Base-by-base conservation (phyloP, 2,113 vertebrate species). In the Passer domesticus region DNA sequence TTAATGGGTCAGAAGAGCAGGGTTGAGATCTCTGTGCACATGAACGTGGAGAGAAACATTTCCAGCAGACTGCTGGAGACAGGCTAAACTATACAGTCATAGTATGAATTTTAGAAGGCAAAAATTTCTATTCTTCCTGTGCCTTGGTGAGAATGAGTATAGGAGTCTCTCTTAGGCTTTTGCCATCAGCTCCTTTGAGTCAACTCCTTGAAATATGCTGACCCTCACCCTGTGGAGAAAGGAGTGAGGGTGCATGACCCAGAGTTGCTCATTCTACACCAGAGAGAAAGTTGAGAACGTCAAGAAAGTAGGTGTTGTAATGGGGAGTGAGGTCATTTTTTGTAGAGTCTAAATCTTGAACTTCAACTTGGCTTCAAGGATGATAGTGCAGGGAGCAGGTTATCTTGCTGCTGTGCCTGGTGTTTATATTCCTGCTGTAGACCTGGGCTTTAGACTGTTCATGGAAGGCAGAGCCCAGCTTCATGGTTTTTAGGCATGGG, bases 241-340 rank as follows among this genome's bases (percentile, higher is more conserved):
- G 3, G 16, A 69, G 8, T 41, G 15, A 59, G 25, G 15, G 4
- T 28, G 17, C 0, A 1, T 49, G 37, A 88, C 11, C 9, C 1
- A 1, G 1, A 2, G 28, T 1, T 70, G 11, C 39, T 75, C 12
- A 13, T 85, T 58, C 47, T 63, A 19, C 10, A 15, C 12, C 24
- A 60, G 33, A 66, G 19, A 76, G 39, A 41, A 41, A 41, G 39
- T 41, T 11, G 12, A 13, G 8, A 58, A 74, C 56, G 35, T 41
- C 62, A 43, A 12, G 22, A 70, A 85, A 19, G 25, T 12, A 52
- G 13, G 16, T n/a, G 33, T 11, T 73, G 16, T 20, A 62, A 47
- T 0, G 0, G 62, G 35, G 15, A 83, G 12, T 2, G 4, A 66
- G 7, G 9, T 2, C 5, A 0, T 3, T 21, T 23, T 64, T 49